A percentile compares a stretch with the other conserved stretches of the same genome.
These are phyloP conservation scores for zebrafish (Danio rerio) DNA, from an alignment of 2,113 vertebrate species.

Conservation along the genomic window DNA sequence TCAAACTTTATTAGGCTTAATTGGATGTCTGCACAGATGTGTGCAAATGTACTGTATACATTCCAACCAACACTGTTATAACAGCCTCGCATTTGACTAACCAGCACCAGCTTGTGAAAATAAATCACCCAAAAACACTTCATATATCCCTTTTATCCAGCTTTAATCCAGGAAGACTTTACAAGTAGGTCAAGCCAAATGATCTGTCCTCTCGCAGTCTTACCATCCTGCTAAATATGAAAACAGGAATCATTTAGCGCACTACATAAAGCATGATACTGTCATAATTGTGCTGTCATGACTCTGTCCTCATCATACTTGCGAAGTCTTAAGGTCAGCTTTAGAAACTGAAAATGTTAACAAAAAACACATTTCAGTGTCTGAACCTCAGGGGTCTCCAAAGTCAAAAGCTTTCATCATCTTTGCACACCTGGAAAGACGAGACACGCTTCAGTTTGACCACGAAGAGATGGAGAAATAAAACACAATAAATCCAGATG, in stretches of 20 bases:
- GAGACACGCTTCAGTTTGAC: neutral
- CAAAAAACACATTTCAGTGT: slow-evolving; percentile 44
- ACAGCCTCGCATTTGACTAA: slow-evolving; percentile 46
- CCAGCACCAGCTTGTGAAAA: slow-evolving; percentile 37
- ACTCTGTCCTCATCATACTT: neutral
- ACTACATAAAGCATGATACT: neutral
- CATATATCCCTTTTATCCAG: slow-evolving; percentile 48
- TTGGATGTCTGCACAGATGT: slow-evolving; percentile 36
- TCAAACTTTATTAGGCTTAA: neutral
- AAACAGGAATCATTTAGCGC: neutral
- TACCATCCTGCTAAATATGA: neutral
- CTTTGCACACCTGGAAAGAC: slow-evolving; percentile 29
- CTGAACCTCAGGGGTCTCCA: slow-evolving; percentile 37
- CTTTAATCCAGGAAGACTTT: slow-evolving; percentile 58
- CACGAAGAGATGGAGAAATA: neutral
- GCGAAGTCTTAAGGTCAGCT: neutral
- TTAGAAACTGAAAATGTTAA: slow-evolving; percentile 43
- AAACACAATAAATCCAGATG: neutral
- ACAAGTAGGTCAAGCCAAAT: slow-evolving; percentile 50
- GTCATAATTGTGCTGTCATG: neutral
- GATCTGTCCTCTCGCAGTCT: slow-evolving; percentile 28
- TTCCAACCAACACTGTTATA: slow-evolving; percentile 47
- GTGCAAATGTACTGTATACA: slow-evolving; percentile 50
- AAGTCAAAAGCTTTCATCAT: slow-evolving; percentile 11
- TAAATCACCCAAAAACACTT: slow-evolving; percentile 48